Evolutionary conservation across 2,888 invertebrate genomes (phyloP).

Genomic region (Drosophila ezoana): DNA sequence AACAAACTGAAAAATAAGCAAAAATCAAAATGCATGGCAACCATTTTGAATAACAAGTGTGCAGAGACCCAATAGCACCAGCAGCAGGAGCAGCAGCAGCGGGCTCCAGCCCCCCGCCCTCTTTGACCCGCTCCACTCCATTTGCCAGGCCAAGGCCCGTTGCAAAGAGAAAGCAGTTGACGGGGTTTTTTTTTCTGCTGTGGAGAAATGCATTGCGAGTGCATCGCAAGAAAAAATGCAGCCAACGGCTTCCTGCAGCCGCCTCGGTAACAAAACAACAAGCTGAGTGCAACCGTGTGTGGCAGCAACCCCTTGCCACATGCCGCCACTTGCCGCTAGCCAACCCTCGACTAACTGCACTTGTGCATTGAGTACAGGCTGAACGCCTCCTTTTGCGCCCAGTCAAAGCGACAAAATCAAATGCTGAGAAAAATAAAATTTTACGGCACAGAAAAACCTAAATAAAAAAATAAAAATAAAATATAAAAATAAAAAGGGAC

Average conservation of each 20-base stretch:
- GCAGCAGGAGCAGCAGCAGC: constrained; percentile 9
- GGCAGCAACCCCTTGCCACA: not conserved
- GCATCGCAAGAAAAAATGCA: constrained; percentile 64
- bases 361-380: constrained; percentile 46
- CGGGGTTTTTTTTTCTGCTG: constrained; percentile 20
- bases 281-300: constrained; percentile 3
- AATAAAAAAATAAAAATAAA: constrained; percentile 36
- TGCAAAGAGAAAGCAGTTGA: constrained; percentile 46
- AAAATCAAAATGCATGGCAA: constrained; percentile 78
- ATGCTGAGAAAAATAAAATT: constrained; percentile 79
- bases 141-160: constrained; percentile 6
- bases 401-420: constrained; percentile 75
- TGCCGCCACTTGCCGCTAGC: not conserved
- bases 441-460: constrained; percentile 60
- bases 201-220: constrained; percentile 64
- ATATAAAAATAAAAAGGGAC: constrained; percentile 2
- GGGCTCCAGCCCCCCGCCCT: not conserved
- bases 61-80: constrained; percentile 46
- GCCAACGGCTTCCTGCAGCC: constrained; percentile 59
- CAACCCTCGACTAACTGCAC: constrained; percentile 51
- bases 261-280: constrained; percentile 54
- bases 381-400: constrained; percentile 37
- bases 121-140: not conserved
- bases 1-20: constrained; percentile 77
- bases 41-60: constrained; percentile 80